phyloP scores from a whole-genome alignment of 2,113 vertebrate genomes.

The Oryzias woworae region DNA sequence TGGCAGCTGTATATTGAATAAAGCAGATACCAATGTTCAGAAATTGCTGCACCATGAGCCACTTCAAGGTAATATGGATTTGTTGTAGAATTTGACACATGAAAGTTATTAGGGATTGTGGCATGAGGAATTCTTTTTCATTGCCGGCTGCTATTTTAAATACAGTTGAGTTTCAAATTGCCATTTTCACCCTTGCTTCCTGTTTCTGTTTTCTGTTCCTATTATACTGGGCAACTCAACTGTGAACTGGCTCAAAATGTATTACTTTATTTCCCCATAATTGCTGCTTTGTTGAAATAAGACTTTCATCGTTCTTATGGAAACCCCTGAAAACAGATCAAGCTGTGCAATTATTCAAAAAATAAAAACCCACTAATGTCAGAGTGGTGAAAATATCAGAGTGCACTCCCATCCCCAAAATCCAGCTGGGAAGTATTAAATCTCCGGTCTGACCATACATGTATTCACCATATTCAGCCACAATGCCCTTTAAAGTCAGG shows the following conservation, averaged over 20 bases:
- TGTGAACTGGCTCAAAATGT: slow-evolving; percentile 70
- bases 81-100: slow-evolving; percentile 48
- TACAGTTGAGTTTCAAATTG: slow-evolving; percentile 62
- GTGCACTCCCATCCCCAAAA: slow-evolving; percentile 63
- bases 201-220: slow-evolving; percentile 65
- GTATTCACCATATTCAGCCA: slow-evolving; percentile 43
- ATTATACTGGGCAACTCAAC: slow-evolving; percentile 70
- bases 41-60: slow-evolving; percentile 59
- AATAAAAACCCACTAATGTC: slow-evolving; percentile 71
- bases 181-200: slow-evolving; percentile 54
- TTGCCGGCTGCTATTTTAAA: slow-evolving; percentile 57
- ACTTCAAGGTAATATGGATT: slow-evolving; percentile 57
- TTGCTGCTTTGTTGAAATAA: slow-evolving; percentile 74
- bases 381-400: slow-evolving; percentile 71
- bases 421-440: slow-evolving; percentile 71
- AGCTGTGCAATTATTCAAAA: slow-evolving; percentile 73
- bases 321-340: slow-evolving; percentile 73
- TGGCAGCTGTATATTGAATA: slow-evolving; percentile 64
- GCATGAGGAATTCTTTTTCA: slow-evolving; percentile 47
- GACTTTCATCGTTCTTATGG: slow-evolving; percentile 73
- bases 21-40: slow-evolving; percentile 62
- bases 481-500: slow-evolving; percentile 51
- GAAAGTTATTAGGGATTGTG: slow-evolving; percentile 51
- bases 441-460: slow-evolving; percentile 59
- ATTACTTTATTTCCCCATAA: slow-evolving; percentile 74